These are phyloP conservation scores for Mactromeris polynyma DNA, from an alignment of 2,888 invertebrate genomes.

Conservation along the genomic window DNA sequence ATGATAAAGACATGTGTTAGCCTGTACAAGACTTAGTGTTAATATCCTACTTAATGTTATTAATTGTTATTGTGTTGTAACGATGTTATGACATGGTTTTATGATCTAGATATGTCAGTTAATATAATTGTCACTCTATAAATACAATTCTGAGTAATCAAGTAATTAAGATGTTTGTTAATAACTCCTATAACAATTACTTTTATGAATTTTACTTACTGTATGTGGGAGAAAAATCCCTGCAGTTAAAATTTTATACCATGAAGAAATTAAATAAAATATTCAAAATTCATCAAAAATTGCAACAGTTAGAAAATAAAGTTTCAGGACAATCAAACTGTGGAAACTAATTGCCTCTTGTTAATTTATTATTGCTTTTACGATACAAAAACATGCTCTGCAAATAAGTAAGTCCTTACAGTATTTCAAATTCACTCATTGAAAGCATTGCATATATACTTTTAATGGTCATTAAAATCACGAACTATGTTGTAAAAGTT, in stretches of 20 bases:
- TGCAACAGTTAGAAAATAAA: too few species aligned
- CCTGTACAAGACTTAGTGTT: neutral
- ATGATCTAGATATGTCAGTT: conserved; percentile 2
- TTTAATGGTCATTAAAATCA: too few species aligned
- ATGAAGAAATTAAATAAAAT: too few species aligned
- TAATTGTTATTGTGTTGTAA: neutral
- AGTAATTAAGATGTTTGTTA: neutral
- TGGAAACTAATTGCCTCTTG: too few species aligned
- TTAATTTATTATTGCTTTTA: too few species aligned
- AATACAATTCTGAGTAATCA: neutral
- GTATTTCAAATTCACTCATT: too few species aligned
- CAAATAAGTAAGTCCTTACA: too few species aligned
- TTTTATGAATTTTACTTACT: neutral
- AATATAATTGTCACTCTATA: neutral
- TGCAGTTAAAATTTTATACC: neutral
- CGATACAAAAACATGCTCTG: too few species aligned
- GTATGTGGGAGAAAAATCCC: neutral
- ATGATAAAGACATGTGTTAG: neutral
- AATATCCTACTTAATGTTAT: neutral
- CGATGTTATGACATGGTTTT: neutral
- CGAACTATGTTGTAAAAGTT: too few species aligned
- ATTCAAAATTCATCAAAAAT: too few species aligned
- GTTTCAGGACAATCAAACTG: too few species aligned
- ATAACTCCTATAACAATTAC: neutral
- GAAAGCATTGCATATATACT: too few species aligned